Evolutionary conservation across 1,140 invertebrate species (phyloP), one percentile per base, ranked within the genome.

Genomic region (Trichomalopsis sarcophagae): DNA sequence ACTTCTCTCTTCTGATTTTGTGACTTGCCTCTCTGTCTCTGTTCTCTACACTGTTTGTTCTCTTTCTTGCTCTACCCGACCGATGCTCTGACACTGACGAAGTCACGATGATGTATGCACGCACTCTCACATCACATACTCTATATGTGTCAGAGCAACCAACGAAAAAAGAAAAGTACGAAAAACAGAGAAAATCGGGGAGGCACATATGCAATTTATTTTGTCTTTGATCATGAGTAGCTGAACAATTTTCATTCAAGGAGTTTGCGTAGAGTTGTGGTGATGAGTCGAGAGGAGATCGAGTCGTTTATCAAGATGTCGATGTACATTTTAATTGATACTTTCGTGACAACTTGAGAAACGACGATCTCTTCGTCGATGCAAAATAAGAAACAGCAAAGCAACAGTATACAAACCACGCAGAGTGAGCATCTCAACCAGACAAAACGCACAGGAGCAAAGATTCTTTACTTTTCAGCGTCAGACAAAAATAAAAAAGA

Each of bases 401-500:
- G 27, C 40, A 78, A 84, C 17, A 68, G 33, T 50, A 75, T 74
- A n/a, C 13, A 75, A 9, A 13, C 11, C 36, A 10, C 23, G 33
- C 44, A 66, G 55, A 83, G 27, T 7, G 62, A 69, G 33, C 36
- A 40, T 50, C 62, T 33, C 50, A 17, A 77, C 33, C n/a, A 55
- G 17, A 55, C 2, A 14, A 55, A 55, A 55, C 40, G 40, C 40
- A 44, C 47, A 69, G 76, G 74, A 69, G 36, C n/a, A 69, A 76
- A 21, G n/a, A 27, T 40, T 27, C 14, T 62, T 55, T 75, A 40
- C 73, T 66, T 62, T 74, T 62, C 68, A 27, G 68, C 30, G 36
- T 55, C 44, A 87, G 74, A 78, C 44, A 17, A 82, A 87, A 71
- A 86, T 81, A 83, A 87, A 88, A 77, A 81, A 86, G 62, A 84